Base-by-base conservation (phyloP, 2,888 invertebrate species). In the Allophyes oxyacanthae region DNA sequence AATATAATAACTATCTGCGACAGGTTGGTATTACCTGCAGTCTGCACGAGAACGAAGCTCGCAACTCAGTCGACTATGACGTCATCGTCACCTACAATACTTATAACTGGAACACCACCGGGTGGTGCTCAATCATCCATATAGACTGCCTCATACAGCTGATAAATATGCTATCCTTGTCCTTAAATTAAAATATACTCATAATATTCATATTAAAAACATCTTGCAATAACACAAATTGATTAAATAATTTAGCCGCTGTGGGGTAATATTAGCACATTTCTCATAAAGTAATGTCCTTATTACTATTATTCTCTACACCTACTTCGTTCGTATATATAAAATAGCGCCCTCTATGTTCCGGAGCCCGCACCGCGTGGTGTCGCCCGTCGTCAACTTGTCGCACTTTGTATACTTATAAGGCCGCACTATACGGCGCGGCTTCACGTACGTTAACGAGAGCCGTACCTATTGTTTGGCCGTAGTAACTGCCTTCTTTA, bases 311-410 rank as follows among this genome's bases (percentile, higher is more conserved):
- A 28, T 28, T 3, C 2, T 3, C 4, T 20, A 20, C 4, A 2
- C 20, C 20, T 20, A 20, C 20, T 20, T 20, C 4, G 20, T 20
- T 8, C 28, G 28, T 28, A 28, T 8, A 28, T 28, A 38, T 41
- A 54, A 33, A 54, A 41, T 41, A 54, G 43, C 61, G 66, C 72
- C 72, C 54, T 45, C 49, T 55, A n/a, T 42, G 15, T 14, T 34
- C 15, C 38, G 26, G 30, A 41, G 41, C 33, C 38, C 4, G 45
- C 44, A 36, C 38, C 7, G 28, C 28, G 28, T 28, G 28, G 7
- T 28, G 33, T 6, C 25, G 11, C 28, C 50, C 40, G 15, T 37
- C 43, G 37, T 55, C 69, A 68, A 51, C 64, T 63, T 59, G 33
- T 56, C 48, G 9, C 25, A 54, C 54, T 41, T 28, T 42, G 43